Evolutionary conservation across 2,888 invertebrate species (phyloP).

Genomic region (Thymelicus lineola): DNA sequence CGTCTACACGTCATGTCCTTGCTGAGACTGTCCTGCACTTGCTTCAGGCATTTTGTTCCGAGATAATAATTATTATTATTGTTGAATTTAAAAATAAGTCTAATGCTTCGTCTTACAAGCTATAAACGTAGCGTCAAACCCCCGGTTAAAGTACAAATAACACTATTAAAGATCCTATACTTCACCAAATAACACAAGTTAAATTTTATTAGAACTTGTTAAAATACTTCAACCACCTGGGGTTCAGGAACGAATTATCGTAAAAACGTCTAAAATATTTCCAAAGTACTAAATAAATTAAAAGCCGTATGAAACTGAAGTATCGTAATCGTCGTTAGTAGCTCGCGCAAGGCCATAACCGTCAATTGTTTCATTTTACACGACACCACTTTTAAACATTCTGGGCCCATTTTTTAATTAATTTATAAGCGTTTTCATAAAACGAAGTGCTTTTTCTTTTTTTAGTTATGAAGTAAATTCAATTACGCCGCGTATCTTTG

Average conservation of each 20-base stretch:
- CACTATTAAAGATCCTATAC: no score
- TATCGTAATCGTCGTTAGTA: constrained; percentile 40
- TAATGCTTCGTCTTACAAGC: no score
- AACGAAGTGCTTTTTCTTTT: no score
- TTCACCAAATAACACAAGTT: neutral
- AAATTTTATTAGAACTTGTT: neutral
- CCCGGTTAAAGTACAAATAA: neutral
- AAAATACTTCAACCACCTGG: neutral
- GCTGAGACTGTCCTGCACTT: no score
- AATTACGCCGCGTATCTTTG: no score
- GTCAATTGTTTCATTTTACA: constrained; percentile 62
- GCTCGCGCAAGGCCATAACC: constrained; percentile 50
- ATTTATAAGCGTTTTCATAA: neutral
- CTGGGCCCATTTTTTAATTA: constrained; percentile 21
- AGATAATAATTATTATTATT: no score
- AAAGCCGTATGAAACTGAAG: constrained; percentile 25
- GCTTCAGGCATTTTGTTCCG: no score
- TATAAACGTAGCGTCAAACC: no score
- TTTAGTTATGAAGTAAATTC: no score
- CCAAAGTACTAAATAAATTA: constrained; percentile 19
- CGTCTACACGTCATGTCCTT: no score
- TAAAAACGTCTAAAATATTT: constrained; percentile 12
- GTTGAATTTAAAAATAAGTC: no score
- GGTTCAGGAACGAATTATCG: neutral
- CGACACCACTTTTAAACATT: constrained; percentile 43